Evolutionary conservation across 2,888 invertebrate genomes (phyloP).

Genomic region (Platycnemis pennipes): DNA sequence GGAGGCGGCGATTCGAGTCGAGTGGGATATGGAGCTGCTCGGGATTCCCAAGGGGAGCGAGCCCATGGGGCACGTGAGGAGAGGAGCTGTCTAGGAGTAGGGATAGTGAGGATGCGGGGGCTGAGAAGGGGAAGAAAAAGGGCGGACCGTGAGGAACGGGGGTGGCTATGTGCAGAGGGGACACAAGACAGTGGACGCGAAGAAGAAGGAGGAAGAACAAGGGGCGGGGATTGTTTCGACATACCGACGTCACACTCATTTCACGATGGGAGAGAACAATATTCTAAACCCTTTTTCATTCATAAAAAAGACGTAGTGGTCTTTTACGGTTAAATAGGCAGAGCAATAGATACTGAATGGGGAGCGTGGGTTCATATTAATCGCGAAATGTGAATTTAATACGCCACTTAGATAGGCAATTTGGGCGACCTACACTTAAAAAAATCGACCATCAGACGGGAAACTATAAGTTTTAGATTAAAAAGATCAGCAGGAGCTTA

Average conservation of each 20-base stretch:
- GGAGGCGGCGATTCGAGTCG: background rate
- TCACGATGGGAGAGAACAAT: background rate
- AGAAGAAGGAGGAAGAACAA: background rate
- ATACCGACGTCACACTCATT: background rate
- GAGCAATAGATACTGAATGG: too few species aligned
- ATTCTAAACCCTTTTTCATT: background rate
- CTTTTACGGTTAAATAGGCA: too few species aligned
- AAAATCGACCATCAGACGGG: too few species aligned
- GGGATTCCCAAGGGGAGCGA: background rate
- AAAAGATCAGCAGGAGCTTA: too few species aligned
- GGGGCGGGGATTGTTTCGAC: background rate
- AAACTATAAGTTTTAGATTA: too few species aligned
- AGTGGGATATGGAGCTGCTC: background rate
- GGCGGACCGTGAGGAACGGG: background rate
- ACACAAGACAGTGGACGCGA: background rate
- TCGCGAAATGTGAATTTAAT: too few species aligned
- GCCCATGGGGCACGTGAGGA: background rate
- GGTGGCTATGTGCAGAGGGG: background rate
- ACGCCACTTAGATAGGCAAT: too few species aligned
- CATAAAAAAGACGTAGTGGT: too few species aligned
- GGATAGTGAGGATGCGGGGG: background rate
- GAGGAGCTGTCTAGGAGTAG: background rate
- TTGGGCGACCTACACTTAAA: too few species aligned
- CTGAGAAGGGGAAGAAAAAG: background rate
- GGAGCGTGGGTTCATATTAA: too few species aligned